Evolutionary conservation across 2,888 invertebrate genomes (phyloP), one percentile per base, ranked within the genome.

Genomic region (Lepeophtheirus nordmannii): DNA sequence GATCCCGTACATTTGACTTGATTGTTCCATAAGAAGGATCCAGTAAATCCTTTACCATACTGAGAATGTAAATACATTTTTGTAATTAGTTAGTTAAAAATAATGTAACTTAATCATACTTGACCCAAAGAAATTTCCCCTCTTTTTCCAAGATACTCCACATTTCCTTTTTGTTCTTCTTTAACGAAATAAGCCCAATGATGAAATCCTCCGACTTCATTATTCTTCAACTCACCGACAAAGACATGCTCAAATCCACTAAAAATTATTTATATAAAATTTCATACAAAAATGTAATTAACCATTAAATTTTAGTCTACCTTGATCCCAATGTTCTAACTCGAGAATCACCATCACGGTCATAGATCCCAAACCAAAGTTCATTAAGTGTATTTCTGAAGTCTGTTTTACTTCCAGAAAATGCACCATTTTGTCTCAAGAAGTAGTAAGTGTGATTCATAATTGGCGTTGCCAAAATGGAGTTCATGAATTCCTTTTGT

Each of bases 211-310:
- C 77, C 84, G 30, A 92, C 83, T 71, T 84, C 83, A 1, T 59
- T 82, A 71, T 84, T 83, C 74, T 87, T 89, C 0, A 87, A 78
- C 79, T 94, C 93, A 0, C 89, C 86, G 2, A 92, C 81, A 75
- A 93, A 91, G 23, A 91, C 83, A 73, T 94, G 93, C 75, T 94
- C 93, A 73, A 93, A 93, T 1, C 90, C 93, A 53, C 87, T 87
- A 71, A 92, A 91, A 40, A 14, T 10, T 10, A 62, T 1, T 11
- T 11, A 62, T 62, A 10, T 9, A 40, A 62, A 62, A 5, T 10
- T 10, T 40, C 3, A 14, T 38, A 17, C 38, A 7, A 37, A 46
- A 46, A 46, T n/a, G 11, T 53, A 53, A 20, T 53, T 53, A 17
- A 17, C n/a, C n/a, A 53, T 58, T 1, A 17, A 7, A 20, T 22